phyloP scores from a whole-genome alignment of 2,888 invertebrate species.

The Pandemis cinnamomeana region DNA sequence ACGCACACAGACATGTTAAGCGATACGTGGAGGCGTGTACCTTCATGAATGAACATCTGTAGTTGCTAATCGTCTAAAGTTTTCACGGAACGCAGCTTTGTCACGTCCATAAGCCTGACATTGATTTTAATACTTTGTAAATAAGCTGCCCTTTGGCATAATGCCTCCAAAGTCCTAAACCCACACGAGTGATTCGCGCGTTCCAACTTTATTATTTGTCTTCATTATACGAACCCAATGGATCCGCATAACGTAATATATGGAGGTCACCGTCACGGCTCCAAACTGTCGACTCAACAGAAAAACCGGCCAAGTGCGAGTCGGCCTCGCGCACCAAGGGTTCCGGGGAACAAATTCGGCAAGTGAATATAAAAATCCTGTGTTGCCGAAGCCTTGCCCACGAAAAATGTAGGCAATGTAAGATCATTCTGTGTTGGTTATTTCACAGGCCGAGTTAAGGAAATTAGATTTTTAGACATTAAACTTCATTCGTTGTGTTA shows the following conservation, averaged over 20 bases:
- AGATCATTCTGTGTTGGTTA: no score
- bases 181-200: conserved; percentile 30
- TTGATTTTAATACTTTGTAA: conserved; percentile 2
- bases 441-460: no score
- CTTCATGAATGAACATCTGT: no score
- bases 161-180: conserved; percentile 27
- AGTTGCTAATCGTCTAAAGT: neutral
- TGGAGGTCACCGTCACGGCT: conserved; percentile 58
- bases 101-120: conserved; percentile 3
- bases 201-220: conserved; percentile 51
- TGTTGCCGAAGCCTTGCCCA: no score
- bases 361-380: no score
- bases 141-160: conserved; percentile 6
- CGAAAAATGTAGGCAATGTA: no score
- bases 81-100: neutral
- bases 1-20: no score
- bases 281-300: conserved; percentile 57
- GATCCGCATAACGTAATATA: conserved; percentile 57
- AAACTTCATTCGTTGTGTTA: no score
- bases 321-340: no score
- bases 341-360: no score
- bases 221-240: conserved; percentile 55
- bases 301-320: conserved; percentile 41
- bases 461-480: no score
- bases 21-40: no score